Percentiles rank a stretch among this genome's conserved stretches.
phyloP scores from a whole-genome alignment of 2,888 invertebrate genomes.

The Merodon equestris region DNA sequence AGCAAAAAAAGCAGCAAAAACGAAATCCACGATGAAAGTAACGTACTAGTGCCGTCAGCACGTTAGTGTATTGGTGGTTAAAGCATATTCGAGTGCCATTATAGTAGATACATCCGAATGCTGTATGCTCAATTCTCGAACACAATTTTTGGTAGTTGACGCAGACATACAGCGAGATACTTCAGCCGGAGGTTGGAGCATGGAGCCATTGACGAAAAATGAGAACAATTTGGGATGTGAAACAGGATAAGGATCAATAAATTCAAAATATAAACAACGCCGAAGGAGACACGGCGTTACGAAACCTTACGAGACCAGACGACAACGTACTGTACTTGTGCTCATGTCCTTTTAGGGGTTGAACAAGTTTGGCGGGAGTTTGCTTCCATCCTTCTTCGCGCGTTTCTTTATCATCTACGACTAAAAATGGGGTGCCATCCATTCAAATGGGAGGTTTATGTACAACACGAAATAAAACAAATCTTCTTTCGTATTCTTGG shows the following conservation, averaged over 20 bases:
- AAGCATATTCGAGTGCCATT: conserved; percentile 42
- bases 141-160: conserved; percentile 19
- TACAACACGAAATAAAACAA: not conserved
- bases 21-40: conserved; percentile 42
- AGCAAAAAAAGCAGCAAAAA: conserved; percentile 47
- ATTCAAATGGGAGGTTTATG: conserved; percentile 20
- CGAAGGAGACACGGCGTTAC: too few species aligned
- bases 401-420: too few species aligned
- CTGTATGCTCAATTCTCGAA: not conserved
- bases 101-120: conserved; percentile 41
- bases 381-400: not conserved
- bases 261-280: conserved; percentile 60
- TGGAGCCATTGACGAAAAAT: not conserved
- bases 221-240: conserved; percentile 57
- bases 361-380: conserved; percentile 60
- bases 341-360: conserved; percentile 12
- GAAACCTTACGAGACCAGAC: conserved; percentile 1
- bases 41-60: conserved; percentile 10
- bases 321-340: conserved; percentile 37
- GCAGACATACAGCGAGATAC: conserved; percentile 1
- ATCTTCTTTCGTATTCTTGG: not conserved
- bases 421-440: conserved; percentile 13
- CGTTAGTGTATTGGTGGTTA: conserved; percentile 43
- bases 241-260: conserved; percentile 63
- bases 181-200: not conserved